Evolutionary conservation across 2,888 invertebrate genomes (phyloP).

Genomic region (Eupithecia tripunctaria): DNA sequence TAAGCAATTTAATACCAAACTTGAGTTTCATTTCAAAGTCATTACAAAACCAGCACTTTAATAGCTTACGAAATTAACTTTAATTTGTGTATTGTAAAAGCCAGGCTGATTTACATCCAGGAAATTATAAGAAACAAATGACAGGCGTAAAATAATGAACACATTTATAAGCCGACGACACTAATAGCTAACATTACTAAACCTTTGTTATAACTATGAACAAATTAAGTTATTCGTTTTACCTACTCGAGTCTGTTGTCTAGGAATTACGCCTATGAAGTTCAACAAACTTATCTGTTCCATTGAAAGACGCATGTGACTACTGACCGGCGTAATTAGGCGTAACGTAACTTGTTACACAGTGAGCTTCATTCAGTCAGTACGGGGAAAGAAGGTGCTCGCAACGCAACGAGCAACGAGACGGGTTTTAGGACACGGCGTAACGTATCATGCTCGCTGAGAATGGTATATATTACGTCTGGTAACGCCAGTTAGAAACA

Average conservation of each 20-base stretch:
- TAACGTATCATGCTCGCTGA: too few species aligned
- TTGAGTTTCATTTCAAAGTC: background rate
- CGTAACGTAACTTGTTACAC: background rate
- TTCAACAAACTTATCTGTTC: constrained; percentile 1
- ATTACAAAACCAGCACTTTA: background rate
- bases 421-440: too few species aligned
- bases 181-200: constrained; percentile 19
- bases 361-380: too few species aligned
- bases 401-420: too few species aligned
- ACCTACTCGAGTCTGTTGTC: background rate
- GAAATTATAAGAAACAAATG: constrained; percentile 8
- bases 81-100: background rate
- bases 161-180: background rate
- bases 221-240: constrained; percentile 19
- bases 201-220: constrained; percentile 26
- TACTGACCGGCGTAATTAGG: background rate
- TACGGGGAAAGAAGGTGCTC: too few species aligned
- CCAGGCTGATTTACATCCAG: background rate
- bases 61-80: background rate
- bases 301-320: background rate
- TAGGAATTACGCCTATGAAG: background rate
- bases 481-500: background rate
- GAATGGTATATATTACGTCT: too few species aligned
- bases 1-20: background rate
- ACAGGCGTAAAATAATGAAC: constrained; percentile 9